A percentile compares a stretch with the other conserved stretches of the same genome.
phyloP scores from a whole-genome alignment of 2,113 vertebrate species.

The Vidua macroura region DNA sequence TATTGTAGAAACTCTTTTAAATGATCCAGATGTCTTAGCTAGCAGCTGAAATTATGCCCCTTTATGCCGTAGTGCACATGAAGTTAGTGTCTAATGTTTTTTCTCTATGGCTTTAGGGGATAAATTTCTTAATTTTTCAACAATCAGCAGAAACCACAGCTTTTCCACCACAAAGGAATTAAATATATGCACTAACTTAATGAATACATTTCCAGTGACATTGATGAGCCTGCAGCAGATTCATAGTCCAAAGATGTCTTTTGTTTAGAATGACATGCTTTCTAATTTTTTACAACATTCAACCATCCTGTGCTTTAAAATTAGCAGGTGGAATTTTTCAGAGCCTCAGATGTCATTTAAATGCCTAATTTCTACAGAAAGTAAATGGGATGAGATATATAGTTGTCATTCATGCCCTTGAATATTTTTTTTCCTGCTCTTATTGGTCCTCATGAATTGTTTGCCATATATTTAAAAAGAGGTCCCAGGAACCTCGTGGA shows the following conservation, averaged over 20 bases:
- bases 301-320: conserved; percentile 9
- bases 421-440: background rate
- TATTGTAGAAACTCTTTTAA: background rate
- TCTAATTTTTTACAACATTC: conserved; percentile 1
- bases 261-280: conserved; percentile 47
- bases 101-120: background rate
- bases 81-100: background rate
- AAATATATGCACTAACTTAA: background rate
- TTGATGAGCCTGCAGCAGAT: conserved; percentile 21
- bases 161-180: background rate
- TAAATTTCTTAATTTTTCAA: background rate
- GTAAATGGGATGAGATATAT: background rate
- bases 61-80: background rate
- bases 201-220: conserved; percentile 17
- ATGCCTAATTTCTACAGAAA: background rate
- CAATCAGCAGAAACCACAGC: background rate
- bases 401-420: conserved; percentile 6
- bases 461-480: background rate
- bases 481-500: background rate
- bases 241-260: conserved; percentile 36
- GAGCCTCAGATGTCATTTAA: conserved; percentile 31
- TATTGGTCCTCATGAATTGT: background rate
- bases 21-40: background rate
- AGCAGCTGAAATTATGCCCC: background rate
- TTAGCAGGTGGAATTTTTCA: conserved; percentile 36